Evolutionary conservation across 2,888 invertebrate genomes (phyloP), one percentile per base, ranked within the genome.

Genomic region (Tipula confusa): DNA sequence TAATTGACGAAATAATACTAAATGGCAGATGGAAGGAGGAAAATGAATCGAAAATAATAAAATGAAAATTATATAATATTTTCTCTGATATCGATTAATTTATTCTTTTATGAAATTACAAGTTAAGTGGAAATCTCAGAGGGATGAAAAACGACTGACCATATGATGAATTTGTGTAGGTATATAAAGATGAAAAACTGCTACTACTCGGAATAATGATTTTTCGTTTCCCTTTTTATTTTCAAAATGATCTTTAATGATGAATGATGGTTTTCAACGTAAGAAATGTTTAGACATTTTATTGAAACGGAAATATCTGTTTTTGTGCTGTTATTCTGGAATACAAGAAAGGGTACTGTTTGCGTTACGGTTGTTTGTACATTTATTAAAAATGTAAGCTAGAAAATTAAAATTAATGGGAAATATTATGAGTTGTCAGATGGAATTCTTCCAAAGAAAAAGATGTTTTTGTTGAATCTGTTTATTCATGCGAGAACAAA

Each of bases 81-180:
- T 64, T 64, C 24, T 64, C 9, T 64, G 2, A 64, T 64, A 64
- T 24, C 9, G 18, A 64, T 64, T 18, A 24, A 64, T 64, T 64
- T 64, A 18, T 64, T 64, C 24, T 24, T 64, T 64, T 24, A 64
- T 24, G 64, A 9, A 24, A 64, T 64, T 64, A n/a, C 24, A 64
- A 64, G 64, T 64, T 64, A 64, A 64, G 64, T 64, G 64, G 64
- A 64, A 64, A 64, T 64, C 64, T 64, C 64, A 64, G 64, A 24
- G 18, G 24, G 64, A 64, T 24, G 18, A 64, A 64, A 64, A 18
- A 18, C 0, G 64, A 64, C 4, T 15, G 43, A 24, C 64, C 24
- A 24, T 64, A 24, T 43, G 15, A 15, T 43, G 15, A 15, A 43
- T 15, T 3, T 43, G 43, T 43, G 15, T 1, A 15, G 11, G 36